Conservation (phyloP, 2,888 invertebrate genomes). For the Leptopilina myrica region DNA sequence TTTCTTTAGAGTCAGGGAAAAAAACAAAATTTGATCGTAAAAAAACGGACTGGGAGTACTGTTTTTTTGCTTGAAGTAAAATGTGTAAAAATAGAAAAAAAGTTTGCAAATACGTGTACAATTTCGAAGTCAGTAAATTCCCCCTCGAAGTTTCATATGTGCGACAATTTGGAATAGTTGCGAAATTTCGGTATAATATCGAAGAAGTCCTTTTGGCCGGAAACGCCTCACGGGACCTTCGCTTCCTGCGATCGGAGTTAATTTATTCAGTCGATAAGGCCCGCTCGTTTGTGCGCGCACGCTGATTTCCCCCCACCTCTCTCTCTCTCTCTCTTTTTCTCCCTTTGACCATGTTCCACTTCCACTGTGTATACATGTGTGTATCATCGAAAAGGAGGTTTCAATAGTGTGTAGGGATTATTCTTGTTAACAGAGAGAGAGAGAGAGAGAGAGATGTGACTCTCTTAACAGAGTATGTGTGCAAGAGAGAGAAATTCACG, state of each 20-base stretch:
- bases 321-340: not conserved
- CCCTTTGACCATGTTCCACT: conserved; percentile 7
- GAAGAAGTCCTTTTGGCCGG: not conserved
- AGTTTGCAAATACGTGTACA: too few relatives aligned
- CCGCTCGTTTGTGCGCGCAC: not conserved
- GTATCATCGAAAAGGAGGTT: conserved; percentile 40
- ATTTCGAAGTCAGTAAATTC: too few relatives aligned
- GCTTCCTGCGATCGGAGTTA: conserved; percentile 38
- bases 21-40: too few relatives aligned
- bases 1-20: too few relatives aligned
- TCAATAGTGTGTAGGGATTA: conserved; percentile 46
- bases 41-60: too few relatives aligned
- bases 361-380: conserved; percentile 2
- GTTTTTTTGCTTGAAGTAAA: too few relatives aligned
- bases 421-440: conserved; percentile 35
- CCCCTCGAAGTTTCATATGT: too few relatives aligned
- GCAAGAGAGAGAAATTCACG: not conserved
- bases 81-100: too few relatives aligned
- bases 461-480: too few relatives aligned
- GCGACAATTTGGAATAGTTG: conserved; percentile 63
- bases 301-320: not conserved
- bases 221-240: conserved; percentile 13
- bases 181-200: conserved; percentile 42
- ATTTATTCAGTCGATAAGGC: conserved; percentile 54
- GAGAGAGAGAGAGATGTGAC: too few relatives aligned